Conservation (phyloP, 2,113 vertebrate species). For the Etheostoma spectabile region DNA sequence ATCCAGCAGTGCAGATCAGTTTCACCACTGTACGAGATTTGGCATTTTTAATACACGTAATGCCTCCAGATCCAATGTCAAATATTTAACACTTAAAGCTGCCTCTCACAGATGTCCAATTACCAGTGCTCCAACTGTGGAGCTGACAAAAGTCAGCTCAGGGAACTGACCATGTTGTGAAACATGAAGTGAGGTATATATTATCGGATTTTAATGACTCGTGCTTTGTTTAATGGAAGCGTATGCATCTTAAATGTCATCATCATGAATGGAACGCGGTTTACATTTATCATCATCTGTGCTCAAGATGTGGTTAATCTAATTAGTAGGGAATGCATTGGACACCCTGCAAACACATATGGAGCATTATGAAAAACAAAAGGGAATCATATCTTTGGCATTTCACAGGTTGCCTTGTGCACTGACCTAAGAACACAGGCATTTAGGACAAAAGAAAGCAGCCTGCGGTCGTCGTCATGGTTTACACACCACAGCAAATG, state of each 20-base stretch:
- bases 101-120: constrained; percentile 54
- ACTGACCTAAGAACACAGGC: constrained; percentile 39
- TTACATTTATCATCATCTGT: constrained; percentile 54
- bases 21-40: constrained; percentile 48
- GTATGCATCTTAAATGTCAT: constrained; percentile 18
- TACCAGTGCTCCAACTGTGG: not conserved
- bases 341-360: constrained; percentile 18
- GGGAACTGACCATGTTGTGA: constrained; percentile 51
- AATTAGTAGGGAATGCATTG: constrained; percentile 37
- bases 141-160: constrained; percentile 33
- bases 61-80: constrained; percentile 40
- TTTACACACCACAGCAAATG: constrained; percentile 15
- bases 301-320: constrained; percentile 59
- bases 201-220: constrained; percentile 3
- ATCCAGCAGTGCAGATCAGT: constrained; percentile 47
- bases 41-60: constrained; percentile 38
- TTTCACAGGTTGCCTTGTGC: constrained; percentile 13
- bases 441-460: constrained; percentile 18
- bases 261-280: constrained; percentile 15
- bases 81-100: constrained; percentile 37
- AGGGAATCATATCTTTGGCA: constrained; percentile 8
- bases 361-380: constrained; percentile 26
- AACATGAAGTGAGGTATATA: constrained; percentile 34
- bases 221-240: constrained; percentile 16
- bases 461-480: not conserved